These are phyloP conservation scores for Merodon equestris DNA, from an alignment of 2,888 invertebrate genomes.

Conservation along the genomic window DNA sequence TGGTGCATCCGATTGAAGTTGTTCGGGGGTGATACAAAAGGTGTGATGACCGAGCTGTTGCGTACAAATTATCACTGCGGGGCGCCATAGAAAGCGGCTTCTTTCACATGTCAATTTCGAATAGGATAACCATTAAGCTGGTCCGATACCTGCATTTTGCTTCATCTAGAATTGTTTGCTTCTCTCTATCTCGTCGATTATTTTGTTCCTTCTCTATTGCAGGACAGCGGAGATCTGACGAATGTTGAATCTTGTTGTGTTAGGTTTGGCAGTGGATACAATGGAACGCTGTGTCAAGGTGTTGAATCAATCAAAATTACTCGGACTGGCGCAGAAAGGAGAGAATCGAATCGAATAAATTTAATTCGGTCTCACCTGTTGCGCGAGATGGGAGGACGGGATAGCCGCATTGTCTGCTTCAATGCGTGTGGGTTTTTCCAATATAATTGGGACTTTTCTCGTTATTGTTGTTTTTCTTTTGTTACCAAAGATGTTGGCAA, in stretches of 20 bases:
- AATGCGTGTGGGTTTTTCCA: slow-evolving; percentile 36
- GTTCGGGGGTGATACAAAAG: slow-evolving; percentile 67
- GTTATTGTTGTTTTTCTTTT: not conserved
- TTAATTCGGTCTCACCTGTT: slow-evolving; percentile 66
- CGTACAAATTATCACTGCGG: slow-evolving; percentile 72
- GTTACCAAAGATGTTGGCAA: not conserved
- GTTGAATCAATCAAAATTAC: slow-evolving; percentile 61
- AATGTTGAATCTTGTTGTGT: slow-evolving; percentile 2
- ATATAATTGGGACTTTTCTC: slow-evolving; percentile 19
- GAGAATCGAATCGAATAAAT: slow-evolving; percentile 22
- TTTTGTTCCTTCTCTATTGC: not conserved
- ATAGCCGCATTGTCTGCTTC: slow-evolving; percentile 1
- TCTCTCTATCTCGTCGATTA: no score
- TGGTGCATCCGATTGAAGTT: slow-evolving; percentile 11
- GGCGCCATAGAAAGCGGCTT: slow-evolving; percentile 70
- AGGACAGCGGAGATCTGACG: not conserved
- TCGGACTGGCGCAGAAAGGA: slow-evolving; percentile 8
- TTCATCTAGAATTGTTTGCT: no score
- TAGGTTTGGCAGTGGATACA: slow-evolving; percentile 13
- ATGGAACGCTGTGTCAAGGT: slow-evolving; percentile 25
- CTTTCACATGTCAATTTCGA: slow-evolving; percentile 67
- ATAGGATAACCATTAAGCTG: slow-evolving; percentile 48
- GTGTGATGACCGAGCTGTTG: slow-evolving; percentile 71
- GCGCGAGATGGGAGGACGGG: slow-evolving; percentile 13
- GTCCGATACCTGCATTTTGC: slow-evolving; percentile 3